phyloP scores from a whole-genome alignment of 2,113 vertebrate species.

The Pedionomus torquatus region DNA sequence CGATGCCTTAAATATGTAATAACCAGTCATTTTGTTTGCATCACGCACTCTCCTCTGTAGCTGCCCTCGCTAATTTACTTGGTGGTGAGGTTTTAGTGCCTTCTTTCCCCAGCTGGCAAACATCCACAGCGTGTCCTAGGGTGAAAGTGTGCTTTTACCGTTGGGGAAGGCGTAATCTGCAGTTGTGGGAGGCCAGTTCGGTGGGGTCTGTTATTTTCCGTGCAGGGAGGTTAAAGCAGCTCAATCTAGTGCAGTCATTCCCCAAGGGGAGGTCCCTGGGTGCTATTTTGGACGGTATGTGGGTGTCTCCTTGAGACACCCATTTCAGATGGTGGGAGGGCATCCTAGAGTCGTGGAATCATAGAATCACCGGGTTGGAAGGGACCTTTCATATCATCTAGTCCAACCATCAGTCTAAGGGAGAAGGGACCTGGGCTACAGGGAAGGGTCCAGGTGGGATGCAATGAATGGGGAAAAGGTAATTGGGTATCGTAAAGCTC shows the following conservation, averaged over 20 bases:
- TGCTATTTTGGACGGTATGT: accelerated
- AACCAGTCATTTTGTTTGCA: not conserved
- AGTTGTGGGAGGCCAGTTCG: not conserved
- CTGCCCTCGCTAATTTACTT: not conserved
- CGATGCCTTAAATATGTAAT: not conserved
- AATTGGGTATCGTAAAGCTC: accelerated
- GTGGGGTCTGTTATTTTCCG: not conserved
- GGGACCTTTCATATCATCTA: too few relatives aligned
- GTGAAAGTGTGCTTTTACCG: not conserved
- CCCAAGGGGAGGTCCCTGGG: not conserved
- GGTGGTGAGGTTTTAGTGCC: not conserved
- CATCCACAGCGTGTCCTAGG: not conserved
- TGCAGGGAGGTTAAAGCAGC: accelerated
- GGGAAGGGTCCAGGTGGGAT: not conserved
- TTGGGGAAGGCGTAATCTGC: not conserved
- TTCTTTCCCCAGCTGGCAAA: not conserved
- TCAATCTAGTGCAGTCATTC: not conserved
- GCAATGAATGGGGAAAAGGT: not conserved
- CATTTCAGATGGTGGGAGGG: not conserved
- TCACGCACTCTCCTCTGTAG: accelerated
- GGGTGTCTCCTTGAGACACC: not conserved
- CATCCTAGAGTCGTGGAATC: not conserved
- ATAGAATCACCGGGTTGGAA: too few relatives aligned
- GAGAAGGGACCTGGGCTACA: not conserved
- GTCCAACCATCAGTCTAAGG: too few relatives aligned